Conservation (phyloP, 2,113 vertebrate genomes). For the Bubo scandiacus region DNA sequence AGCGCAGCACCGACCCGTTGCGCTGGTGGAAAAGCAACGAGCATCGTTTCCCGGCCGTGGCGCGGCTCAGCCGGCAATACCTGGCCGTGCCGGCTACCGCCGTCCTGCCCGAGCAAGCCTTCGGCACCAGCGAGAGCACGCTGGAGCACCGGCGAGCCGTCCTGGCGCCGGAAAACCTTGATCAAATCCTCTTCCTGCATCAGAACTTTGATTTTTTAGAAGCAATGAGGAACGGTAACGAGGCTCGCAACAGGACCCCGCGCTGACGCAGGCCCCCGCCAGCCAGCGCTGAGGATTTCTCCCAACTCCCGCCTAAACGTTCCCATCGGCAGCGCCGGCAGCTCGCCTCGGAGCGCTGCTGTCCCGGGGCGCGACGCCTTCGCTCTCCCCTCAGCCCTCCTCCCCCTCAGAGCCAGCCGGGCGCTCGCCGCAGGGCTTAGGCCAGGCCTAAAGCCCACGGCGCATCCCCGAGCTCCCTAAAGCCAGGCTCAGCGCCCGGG, state of each 20-base stretch:
- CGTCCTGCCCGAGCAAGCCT: neutral
- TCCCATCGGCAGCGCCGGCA: no score
- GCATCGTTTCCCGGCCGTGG: neutral
- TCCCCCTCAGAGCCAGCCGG: no score
- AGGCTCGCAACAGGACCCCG: neutral
- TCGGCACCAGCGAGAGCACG: neutral
- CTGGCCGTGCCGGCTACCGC: neutral
- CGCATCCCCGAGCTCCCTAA: no score
- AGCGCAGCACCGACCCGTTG: neutral
- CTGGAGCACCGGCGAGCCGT: neutral
- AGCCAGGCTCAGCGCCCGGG: no score
- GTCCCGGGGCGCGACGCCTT: no score
- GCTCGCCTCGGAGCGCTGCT: no score
- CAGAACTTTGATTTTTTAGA: neutral
- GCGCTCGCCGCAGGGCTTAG: no score
- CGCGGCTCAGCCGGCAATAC: neutral
- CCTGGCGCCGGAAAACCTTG: neutral
- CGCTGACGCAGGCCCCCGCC: neutral
- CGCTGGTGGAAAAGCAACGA: neutral
- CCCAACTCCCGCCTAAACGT: no score
- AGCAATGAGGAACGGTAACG: neutral
- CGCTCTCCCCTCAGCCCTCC: no score
- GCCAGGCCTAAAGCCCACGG: no score
- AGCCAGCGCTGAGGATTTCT: no score
- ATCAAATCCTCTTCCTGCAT: neutral